Evolutionary conservation across 2,797 vertebrate genomes (phyloP).

Genomic region (Pseudomugil gertrudae): DNA sequence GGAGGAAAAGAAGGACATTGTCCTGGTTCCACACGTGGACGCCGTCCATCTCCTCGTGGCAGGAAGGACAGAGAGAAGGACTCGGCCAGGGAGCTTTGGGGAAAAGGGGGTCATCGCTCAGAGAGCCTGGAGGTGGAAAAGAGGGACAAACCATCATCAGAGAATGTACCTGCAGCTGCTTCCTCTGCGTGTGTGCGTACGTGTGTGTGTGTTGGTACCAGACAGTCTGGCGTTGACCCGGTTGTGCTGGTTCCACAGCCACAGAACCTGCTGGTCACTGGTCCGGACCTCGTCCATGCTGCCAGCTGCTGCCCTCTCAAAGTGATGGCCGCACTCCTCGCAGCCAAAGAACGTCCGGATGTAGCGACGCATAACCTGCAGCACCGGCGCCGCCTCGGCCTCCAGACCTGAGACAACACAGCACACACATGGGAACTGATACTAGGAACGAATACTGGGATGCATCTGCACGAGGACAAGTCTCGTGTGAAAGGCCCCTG

Average conservation of each 20-base stretch:
- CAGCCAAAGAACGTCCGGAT: constrained; percentile 92
- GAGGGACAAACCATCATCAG: background rate
- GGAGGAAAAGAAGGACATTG: constrained; percentile 87
- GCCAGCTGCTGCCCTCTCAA: constrained; percentile 85
- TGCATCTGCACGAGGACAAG: no score
- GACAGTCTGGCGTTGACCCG: constrained; percentile 89
- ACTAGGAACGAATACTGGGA: no score
- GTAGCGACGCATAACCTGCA: constrained; percentile 87
- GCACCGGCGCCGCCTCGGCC: constrained; percentile 78
- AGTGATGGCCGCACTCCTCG: constrained; percentile 87
- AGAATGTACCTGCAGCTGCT: background rate
- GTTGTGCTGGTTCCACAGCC: constrained; percentile 96
- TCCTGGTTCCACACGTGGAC: constrained; percentile 88
- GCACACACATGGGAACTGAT: no score
- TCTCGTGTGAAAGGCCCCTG: no score
- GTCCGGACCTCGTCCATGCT: constrained; percentile 81
- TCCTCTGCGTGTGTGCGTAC: background rate
- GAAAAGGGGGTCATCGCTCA: constrained; percentile 91
- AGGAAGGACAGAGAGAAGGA: constrained; percentile 87
- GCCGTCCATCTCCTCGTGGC: constrained; percentile 88
- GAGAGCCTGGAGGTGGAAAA: constrained; percentile 82
- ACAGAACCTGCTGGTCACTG: constrained; percentile 85
- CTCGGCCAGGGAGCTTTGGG: constrained; percentile 93
- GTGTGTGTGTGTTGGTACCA: constrained; percentile 73
- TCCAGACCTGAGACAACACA: constrained; percentile 79